These are phyloP conservation scores for Perognathus longimembris DNA, from an alignment of 2,113 vertebrate species.

Conservation along the genomic window DNA sequence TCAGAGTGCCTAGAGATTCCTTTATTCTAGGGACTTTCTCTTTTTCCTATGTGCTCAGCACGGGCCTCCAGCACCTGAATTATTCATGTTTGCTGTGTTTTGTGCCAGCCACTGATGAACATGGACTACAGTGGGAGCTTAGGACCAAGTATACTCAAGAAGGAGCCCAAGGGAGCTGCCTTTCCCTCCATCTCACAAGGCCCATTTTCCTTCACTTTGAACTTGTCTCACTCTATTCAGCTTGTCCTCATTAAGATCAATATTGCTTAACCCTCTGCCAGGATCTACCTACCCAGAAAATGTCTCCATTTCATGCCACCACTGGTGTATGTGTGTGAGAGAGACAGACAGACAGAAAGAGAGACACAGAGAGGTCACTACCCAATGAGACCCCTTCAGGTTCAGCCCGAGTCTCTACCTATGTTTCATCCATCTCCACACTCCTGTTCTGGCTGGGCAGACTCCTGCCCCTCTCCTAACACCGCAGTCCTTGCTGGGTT, in stretches of 20 bases:
- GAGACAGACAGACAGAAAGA: no score
- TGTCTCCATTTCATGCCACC: no score
- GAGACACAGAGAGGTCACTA: not conserved
- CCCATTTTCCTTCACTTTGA: not conserved
- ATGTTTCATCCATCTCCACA: no score
- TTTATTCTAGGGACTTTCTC: not conserved
- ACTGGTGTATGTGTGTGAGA: no score
- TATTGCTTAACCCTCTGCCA: no score
- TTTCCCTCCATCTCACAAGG: accelerated
- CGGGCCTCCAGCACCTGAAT: not conserved
- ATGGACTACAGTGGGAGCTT: accelerated
- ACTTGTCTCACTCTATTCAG: not conserved
- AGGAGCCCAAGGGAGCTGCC: not conserved
- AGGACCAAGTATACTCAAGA: not conserved
- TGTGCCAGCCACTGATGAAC: not conserved
- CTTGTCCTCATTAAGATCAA: no score
- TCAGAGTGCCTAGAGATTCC: not conserved
- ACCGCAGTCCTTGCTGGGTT: not conserved
- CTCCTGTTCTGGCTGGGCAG: not conserved
- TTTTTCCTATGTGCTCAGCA: no score
- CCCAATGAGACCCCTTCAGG: not conserved
- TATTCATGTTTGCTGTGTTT: not conserved
- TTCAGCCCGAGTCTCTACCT: not conserved
- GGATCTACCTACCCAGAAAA: no score
- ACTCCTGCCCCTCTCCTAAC: no score